Conservation (phyloP, 2,113 vertebrate genomes). For the Cettia cetti region DNA sequence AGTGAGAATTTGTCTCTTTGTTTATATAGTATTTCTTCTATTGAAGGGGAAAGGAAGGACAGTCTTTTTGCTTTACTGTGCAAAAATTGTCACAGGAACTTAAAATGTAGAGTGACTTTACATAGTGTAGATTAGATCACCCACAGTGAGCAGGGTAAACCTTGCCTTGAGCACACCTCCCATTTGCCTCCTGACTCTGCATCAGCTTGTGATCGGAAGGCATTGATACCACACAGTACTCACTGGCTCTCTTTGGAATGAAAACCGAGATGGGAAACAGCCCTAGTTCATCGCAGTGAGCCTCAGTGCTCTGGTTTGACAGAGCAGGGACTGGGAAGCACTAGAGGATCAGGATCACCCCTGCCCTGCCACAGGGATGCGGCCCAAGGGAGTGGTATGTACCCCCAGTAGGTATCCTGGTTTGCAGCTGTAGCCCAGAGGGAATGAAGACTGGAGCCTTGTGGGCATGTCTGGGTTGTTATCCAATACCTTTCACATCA, state of each 20-base stretch:
- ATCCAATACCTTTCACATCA: fast-evolving
- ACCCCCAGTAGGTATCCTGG: too few species aligned
- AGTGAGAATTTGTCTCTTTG: not conserved
- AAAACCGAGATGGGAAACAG: not conserved
- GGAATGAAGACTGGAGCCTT: fast-evolving
- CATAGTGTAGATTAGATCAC: not conserved
- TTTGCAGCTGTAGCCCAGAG: not conserved
- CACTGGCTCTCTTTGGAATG: not conserved
- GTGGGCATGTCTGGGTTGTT: not conserved
- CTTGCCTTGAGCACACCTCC: not conserved
- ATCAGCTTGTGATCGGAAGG: not conserved
- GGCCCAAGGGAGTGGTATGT: fast-evolving
- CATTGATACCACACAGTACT: fast-evolving
- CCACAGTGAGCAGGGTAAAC: not conserved
- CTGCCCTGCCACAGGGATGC: not conserved
- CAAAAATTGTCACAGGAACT: not conserved
- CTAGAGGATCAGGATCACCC: not conserved
- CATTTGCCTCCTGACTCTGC: fast-evolving
- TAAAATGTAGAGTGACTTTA: not conserved
- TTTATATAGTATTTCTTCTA: not conserved
- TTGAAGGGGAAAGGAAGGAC: not conserved
- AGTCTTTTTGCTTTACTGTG: not conserved
- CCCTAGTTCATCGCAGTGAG: fast-evolving
- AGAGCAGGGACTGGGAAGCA: not conserved
- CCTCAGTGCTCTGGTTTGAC: not conserved